Base-by-base conservation (phyloP, 2,888 invertebrate genomes). In the Electrophaes corylata region DNA sequence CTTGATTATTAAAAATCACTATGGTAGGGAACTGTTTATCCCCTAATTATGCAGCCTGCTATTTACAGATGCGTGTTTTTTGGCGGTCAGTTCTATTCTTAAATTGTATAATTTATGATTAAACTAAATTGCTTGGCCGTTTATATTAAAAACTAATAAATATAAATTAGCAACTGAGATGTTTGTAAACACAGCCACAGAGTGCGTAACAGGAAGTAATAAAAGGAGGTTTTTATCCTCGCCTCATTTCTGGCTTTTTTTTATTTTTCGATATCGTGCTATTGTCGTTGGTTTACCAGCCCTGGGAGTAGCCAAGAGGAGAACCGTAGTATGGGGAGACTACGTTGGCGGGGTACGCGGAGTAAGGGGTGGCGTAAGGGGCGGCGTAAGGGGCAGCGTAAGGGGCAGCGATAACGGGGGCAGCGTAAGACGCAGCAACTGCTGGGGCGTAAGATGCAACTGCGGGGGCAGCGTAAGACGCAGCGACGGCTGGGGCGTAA, bases 401-500 rank as follows among this genome's bases (percentile, higher is more conserved):
- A 48, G 44, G 16, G 41, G 12, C 19, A 1, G 39, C 8, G 40
- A 10, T 31, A 2, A 31, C 10, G 6, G 44, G 20, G 23, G 44
- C 44, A 37, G 29, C 11, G 53, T 46, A 53, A n/a, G 46, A 11
- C n/a, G n/a, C n/a, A 12, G 40, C 23, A 8, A 37, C 8, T 10
- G 16, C 35, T 4, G 26, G 26, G 26, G 26, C 26, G 23, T 23
- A 23, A 1, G 37, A 1, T 1, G n/a, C 37, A 1, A 23, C 23
- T 1, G n/a, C 14, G 31, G 10, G n/a, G n/a, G 3, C 12, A 1
- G n/a, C n/a, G 11, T 16, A 18, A 18, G n/a, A n/a, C n/a, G n/a
- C 5, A 23, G 39, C 40, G 23, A 73, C 73, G 33, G 73, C 75
- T 47, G 71, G 67, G 49, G 61, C 73, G 44, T 67, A 65, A 71